Percentiles rank a stretch among this genome's conserved stretches.
Conservation (phyloP, 2,888 invertebrate genomes). For the Caenorhabditis auriculariae region DNA sequence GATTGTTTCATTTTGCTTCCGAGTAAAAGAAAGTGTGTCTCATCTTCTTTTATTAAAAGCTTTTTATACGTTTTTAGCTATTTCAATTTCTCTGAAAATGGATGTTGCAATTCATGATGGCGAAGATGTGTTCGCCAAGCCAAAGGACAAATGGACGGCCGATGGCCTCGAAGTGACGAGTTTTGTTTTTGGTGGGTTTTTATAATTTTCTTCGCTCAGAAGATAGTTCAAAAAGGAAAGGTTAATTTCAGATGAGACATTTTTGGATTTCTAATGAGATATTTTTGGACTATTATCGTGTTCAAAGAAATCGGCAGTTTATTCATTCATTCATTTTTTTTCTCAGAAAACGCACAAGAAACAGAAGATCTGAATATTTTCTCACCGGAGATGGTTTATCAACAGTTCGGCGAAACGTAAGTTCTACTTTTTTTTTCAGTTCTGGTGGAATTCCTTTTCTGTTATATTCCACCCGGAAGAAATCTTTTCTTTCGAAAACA, state of each 20-base stretch:
- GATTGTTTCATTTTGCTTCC: no score
- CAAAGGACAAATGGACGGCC: constrained; percentile 15
- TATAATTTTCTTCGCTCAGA: not conserved
- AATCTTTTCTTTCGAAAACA: constrained; percentile 9
- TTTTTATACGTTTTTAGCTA: not conserved
- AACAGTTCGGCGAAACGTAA: constrained; percentile 83
- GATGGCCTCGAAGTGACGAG: constrained; percentile 45
- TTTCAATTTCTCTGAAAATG: constrained; percentile 12
- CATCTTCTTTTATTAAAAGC: no score
- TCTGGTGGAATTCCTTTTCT: constrained; percentile 5
- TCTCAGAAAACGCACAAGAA: not conserved
- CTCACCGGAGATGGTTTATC: constrained; percentile 85
- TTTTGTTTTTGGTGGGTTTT: constrained; percentile 47
- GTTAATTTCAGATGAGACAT: not conserved
- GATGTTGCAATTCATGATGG: constrained; percentile 29
- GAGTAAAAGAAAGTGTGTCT: no score
- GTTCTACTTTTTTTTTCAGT: constrained; percentile 28
- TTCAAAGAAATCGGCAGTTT: constrained; percentile 30
- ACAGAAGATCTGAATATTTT: constrained; percentile 8
- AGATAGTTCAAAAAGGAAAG: not conserved
- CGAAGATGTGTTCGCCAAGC: not conserved
- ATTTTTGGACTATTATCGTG: constrained; percentile 34
- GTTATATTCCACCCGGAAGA: constrained; percentile 10
- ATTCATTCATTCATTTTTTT: no score
- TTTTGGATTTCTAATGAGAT: not conserved